These are phyloP conservation scores for Seriola rivoliana DNA, from an alignment of 2,113 vertebrate species.

Conservation along the genomic window DNA sequence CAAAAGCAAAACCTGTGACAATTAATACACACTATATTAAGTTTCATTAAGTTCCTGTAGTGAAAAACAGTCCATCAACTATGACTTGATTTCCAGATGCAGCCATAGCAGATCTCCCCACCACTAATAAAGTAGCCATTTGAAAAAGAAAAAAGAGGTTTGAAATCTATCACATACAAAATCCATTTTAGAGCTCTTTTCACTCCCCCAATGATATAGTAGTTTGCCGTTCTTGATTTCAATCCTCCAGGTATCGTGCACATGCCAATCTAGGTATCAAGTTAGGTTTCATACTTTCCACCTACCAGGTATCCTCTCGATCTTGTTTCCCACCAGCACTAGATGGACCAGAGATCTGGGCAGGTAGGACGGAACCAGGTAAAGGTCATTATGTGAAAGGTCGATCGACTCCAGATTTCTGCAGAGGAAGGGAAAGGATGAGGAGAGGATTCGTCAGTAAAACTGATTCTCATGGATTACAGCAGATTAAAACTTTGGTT, in stretches of 20 bases:
- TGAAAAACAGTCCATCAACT: background rate
- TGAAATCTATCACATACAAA: background rate
- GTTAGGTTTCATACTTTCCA: background rate
- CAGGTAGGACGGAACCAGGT: constrained; percentile 95
- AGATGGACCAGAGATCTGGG: constrained; percentile 94
- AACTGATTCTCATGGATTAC: too few species aligned
- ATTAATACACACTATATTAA: background rate
- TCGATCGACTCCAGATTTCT: constrained; percentile 97
- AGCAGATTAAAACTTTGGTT: too few species aligned
- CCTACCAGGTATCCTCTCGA: constrained; percentile 92
- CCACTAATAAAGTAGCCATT: background rate
- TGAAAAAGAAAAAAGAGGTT: too few species aligned
- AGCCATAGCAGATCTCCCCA: background rate
- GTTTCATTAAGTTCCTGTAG: background rate
- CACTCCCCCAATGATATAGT: too few species aligned
- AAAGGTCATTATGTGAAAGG: constrained; percentile 93
- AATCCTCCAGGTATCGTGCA: background rate
- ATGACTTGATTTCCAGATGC: background rate
- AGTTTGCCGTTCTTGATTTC: background rate
- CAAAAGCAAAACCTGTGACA: background rate
- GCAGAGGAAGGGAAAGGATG: constrained; percentile 21
- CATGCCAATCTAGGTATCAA: background rate
- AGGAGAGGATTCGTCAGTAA: background rate
- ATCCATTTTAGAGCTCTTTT: background rate
- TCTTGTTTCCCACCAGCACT: constrained; percentile 93